Percentiles rank a stretch among this genome's conserved stretches.
Evolutionary conservation across 2,113 vertebrate genomes (phyloP).

Genomic region (Tragelaphus strepsiceros): DNA sequence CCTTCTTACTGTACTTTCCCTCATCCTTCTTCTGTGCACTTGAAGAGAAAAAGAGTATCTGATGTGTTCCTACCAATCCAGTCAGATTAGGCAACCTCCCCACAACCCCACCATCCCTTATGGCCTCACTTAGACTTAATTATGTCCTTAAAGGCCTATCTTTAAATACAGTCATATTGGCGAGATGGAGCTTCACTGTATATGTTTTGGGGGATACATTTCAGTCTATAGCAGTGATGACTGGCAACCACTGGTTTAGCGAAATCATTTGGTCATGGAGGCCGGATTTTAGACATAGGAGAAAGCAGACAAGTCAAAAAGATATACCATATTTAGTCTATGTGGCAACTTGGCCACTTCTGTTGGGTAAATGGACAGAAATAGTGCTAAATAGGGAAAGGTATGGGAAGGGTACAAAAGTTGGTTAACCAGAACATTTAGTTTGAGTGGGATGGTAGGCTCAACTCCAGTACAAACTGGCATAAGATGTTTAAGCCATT

Average conservation of each 20-base stretch:
- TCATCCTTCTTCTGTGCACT: background rate
- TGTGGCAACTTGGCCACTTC: background rate
- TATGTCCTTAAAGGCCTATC: background rate
- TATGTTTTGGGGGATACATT: background rate
- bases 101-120: fast-evolving
- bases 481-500: background rate
- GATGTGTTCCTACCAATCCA: background rate
- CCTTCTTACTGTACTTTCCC: background rate
- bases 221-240: background rate
- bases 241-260: background rate
- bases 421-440: background rate
- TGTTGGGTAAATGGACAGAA: background rate
- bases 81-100: background rate
- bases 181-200: background rate
- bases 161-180: background rate
- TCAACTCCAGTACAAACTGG: background rate
- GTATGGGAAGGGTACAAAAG: background rate
- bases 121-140: background rate
- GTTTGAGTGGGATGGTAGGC: background rate
- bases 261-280: background rate
- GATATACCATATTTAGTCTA: background rate
- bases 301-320: background rate
- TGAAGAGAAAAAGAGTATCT: background rate
- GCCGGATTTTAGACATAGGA: background rate
- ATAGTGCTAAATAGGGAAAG: background rate